A percentile compares a stretch with the other conserved stretches of the same genome.
Evolutionary conservation across 2,113 vertebrate species (phyloP).

Genomic region (Takifugu bimaculatus): DNA sequence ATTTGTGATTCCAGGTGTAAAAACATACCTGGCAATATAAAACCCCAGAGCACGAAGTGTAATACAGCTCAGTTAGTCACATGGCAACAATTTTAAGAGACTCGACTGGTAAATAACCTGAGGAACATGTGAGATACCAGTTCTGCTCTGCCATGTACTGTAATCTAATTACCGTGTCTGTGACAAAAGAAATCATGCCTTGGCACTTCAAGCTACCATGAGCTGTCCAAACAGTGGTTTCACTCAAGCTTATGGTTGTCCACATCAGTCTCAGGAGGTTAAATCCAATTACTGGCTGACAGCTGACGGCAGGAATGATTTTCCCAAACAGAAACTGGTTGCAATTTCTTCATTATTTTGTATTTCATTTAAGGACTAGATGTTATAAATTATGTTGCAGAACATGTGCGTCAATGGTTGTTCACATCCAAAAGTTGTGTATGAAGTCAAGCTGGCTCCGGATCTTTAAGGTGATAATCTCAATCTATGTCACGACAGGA

Average conservation of each 20-base stretch:
- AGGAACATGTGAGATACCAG: not conserved
- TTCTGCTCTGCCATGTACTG: conserved; percentile 4
- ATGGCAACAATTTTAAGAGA: not conserved
- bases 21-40: no score
- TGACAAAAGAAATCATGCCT: conserved; percentile 41
- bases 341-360: not conserved
- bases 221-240: conserved; percentile 25
- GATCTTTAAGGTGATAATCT: conserved; percentile 18
- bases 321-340: not conserved
- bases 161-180: conserved; percentile 38
- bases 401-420: not conserved
- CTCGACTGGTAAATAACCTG: not conserved
- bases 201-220: conserved; percentile 14
- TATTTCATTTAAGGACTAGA: not conserved
- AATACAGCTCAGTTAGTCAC: no score
- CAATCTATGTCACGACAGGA: not conserved
- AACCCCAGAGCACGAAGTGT: no score
- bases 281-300: conserved; percentile 14
- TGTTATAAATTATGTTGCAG: not conserved
- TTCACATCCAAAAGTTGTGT: not conserved
- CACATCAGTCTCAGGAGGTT: not conserved
- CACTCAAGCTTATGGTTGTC: conserved; percentile 21
- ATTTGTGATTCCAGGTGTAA: no score
- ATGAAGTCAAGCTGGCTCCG: not conserved
- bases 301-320: not conserved